Base-by-base conservation (phyloP, 1,140 invertebrate species). In the Bombus breviceps region DNA sequence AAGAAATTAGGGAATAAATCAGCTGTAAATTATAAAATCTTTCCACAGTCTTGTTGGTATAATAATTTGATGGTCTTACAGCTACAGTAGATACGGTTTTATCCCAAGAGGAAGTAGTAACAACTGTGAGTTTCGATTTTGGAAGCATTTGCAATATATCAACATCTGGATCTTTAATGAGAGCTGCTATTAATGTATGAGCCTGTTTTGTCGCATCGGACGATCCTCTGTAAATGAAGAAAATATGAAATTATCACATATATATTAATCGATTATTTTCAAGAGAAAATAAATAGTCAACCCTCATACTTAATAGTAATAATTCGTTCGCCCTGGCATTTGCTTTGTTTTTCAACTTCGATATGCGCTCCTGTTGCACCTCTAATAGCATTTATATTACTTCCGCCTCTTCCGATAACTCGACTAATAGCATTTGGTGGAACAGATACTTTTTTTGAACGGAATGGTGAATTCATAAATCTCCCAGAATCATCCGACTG, bases 371-470 rank as follows among this genome's bases (percentile, higher is more conserved):
- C 98, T 28, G 98, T 99, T 39, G 98, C 97, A 85, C 98, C 97
- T 86, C 99, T 96, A 92, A 99, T 99, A 12, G 98, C 98, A 96
- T 99, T 99, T 89, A 99, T 99, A 95, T 99, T 99, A 95, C 97
- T 98, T 37, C 99, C 99, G 34, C 98, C 98, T 92, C 99, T 97
- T 3, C 99, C 99, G 93, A 99, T 99, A 1, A 99, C 98, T 85
- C 98, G 96, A 89, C 98, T 99, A 74, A 99, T 99, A 69, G 98
- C 98, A 95, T 98, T 98, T 32, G 98, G 97, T 73, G 98, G 98
- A 79, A 99, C 99, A 18, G 97, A 97, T n/a, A 99, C 98, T 95
- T 98, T 98, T 91, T 98, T 98, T 15, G 96, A 96, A 64, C 95
- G 92, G 74, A 93, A 94, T 39, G 94, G 96, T 10, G 95, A 96